A percentile compares a stretch with the other conserved stretches of the same genome.
Conservation (phyloP, 2,797 vertebrate genomes). For the Crax fasciolata region DNA sequence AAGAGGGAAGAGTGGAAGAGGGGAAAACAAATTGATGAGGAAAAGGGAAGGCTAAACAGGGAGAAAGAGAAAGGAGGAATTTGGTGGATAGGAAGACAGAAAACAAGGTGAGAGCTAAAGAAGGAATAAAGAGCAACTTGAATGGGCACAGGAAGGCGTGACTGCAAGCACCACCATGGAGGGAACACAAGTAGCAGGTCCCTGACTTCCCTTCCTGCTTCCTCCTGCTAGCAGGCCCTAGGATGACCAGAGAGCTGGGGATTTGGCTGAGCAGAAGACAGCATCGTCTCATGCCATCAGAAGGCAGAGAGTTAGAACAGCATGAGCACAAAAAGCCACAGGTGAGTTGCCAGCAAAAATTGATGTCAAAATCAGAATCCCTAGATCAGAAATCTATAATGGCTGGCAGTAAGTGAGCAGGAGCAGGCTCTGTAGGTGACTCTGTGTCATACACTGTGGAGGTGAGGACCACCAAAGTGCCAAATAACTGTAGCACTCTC, state of each 20-base stretch:
- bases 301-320: not conserved
- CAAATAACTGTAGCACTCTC: not conserved
- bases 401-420: not conserved
- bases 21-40: not conserved
- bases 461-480: not conserved
- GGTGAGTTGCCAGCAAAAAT: not conserved
- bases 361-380: not conserved
- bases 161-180: not conserved
- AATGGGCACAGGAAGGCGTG: not conserved
- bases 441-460: not conserved
- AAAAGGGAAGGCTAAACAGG: not conserved
- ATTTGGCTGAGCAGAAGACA: not conserved
- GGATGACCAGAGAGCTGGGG: not conserved
- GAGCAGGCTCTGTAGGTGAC: not conserved
- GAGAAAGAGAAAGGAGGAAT: not conserved
- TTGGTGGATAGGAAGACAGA: not conserved
- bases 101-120: not conserved
- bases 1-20: not conserved
- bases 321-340: not conserved
- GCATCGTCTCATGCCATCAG: not conserved
- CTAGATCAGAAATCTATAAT: not conserved
- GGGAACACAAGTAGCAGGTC: not conserved
- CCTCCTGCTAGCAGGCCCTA: rapidly evolving
- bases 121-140: not conserved
- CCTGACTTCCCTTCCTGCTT: not conserved